Conservation (phyloP, 2,113 vertebrate species). For the Malurus melanocephalus region DNA sequence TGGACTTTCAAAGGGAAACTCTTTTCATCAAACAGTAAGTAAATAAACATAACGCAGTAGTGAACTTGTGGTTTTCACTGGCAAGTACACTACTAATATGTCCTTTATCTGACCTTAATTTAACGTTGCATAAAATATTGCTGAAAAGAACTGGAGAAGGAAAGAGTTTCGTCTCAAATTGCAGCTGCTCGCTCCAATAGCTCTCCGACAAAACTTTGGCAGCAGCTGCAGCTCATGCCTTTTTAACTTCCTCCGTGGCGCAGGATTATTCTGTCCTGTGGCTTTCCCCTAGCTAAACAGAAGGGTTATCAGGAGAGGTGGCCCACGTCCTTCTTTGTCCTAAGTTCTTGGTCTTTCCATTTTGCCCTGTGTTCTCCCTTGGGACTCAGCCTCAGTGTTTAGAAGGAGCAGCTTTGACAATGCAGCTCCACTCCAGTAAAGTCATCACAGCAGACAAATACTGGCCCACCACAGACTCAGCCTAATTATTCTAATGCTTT, state of each 20-base stretch:
- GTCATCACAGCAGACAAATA: not conserved
- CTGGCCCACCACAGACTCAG: not conserved
- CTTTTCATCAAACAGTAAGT: conserved; percentile 5
- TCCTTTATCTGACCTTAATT: conserved; percentile 50
- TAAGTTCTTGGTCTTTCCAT: not conserved
- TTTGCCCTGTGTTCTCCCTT: not conserved
- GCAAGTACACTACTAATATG: not conserved
- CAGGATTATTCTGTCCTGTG: not conserved
- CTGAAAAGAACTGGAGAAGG: conserved; percentile 2
- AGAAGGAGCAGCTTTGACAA: not conserved
- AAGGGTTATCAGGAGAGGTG: not conserved
- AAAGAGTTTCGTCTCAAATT: not conserved
- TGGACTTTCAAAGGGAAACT: conserved; percentile 11
- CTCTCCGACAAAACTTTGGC: not conserved
- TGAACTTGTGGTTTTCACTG: conserved; percentile 10
- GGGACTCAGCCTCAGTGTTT: not conserved
- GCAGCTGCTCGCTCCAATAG: not conserved
- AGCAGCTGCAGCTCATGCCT: not conserved
- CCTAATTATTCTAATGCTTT: not conserved
- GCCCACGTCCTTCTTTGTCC: not conserved
- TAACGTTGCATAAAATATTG: not conserved
- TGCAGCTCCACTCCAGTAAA: not conserved
- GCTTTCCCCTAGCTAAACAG: not conserved
- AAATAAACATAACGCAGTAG: conserved; percentile 31
- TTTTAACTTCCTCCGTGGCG: not conserved